Percentiles rank a stretch among this genome's conserved stretches.
phyloP scores from a whole-genome alignment of 2,797 vertebrate species.

The Argyrosomus regius region DNA sequence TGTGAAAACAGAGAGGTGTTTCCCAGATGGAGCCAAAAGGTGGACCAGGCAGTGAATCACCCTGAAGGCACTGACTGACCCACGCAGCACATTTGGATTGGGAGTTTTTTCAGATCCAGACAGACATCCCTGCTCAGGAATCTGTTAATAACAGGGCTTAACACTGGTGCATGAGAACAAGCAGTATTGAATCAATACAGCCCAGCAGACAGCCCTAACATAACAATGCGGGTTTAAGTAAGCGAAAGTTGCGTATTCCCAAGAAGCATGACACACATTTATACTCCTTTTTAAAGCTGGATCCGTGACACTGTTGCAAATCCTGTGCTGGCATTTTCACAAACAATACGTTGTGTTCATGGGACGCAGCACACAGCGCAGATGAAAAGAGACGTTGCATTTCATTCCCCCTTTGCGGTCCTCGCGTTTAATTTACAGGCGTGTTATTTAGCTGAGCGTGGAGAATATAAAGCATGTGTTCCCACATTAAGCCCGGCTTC shows the following conservation, averaged over 20 bases:
- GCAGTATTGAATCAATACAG: constrained; percentile 48
- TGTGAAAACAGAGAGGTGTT: constrained; percentile 72
- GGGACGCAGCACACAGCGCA: not conserved
- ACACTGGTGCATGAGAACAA: constrained; percentile 52
- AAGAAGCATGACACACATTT: constrained; percentile 54
- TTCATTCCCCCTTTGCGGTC: not conserved
- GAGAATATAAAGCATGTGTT: constrained; percentile 41
- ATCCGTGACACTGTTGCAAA: constrained; percentile 27
- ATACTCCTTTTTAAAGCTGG: not conserved
- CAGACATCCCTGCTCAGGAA: constrained; percentile 72
- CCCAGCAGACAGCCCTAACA: constrained; percentile 39
- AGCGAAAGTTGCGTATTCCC: constrained; percentile 62
- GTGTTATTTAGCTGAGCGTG: constrained; percentile 25
- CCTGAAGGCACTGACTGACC: constrained; percentile 65
- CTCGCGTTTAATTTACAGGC: constrained; percentile 13
- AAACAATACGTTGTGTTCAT: not conserved
- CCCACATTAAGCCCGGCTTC: constrained; percentile 32
- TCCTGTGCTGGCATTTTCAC: not conserved
- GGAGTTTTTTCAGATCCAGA: constrained; percentile 52
- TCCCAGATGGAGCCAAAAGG: constrained; percentile 65
- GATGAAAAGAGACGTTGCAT: not conserved
- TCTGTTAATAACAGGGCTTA: constrained; percentile 76
- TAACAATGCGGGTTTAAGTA: constrained; percentile 64
- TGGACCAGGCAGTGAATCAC: constrained; percentile 50
- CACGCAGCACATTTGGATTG: constrained; percentile 40